Percentiles rank a stretch among this genome's conserved stretches.
Evolutionary conservation across 1,140 invertebrate species (phyloP).

Genomic region (Drosophila hydei): DNA sequence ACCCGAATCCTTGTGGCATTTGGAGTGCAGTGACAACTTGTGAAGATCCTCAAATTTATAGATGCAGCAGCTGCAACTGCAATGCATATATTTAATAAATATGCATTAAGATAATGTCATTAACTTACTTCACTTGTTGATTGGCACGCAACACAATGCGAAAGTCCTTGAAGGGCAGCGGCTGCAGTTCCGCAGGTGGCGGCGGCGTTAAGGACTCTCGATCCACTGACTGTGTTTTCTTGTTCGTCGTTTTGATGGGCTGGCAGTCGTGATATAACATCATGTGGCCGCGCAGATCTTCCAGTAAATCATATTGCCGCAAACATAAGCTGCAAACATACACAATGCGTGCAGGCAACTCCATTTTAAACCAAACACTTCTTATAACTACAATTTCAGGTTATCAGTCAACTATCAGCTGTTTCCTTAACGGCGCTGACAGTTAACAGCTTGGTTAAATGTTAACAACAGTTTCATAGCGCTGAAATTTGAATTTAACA

Average conservation of each 20-base stretch:
- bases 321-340: conserved; percentile 85
- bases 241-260: conserved; percentile 22
- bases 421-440: conserved; percentile 17
- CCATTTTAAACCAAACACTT: conserved; percentile 30
- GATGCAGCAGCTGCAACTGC: conserved; percentile 84
- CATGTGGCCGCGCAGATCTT: conserved; percentile 85
- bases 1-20: conserved; percentile 84
- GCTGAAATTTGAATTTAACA: conserved; percentile 15
- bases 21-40: conserved; percentile 84
- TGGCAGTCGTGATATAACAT: conserved; percentile 82
- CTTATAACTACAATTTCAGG: neutral
- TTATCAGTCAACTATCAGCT: conserved; percentile 15
- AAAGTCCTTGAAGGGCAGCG: conserved; percentile 77
- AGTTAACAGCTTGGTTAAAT: neutral
- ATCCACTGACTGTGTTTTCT: conserved; percentile 1
- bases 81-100: too few species aligned
- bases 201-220: conserved; percentile 1
- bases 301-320: conserved; percentile 84
- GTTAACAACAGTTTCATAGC: neutral
- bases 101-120: neutral
- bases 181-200: conserved; percentile 47
- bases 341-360: conserved; percentile 51
- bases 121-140: conserved; percentile 53
- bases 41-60: conserved; percentile 85
- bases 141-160: conserved; percentile 58